Conservation (phyloP, 2,113 vertebrate genomes). For the Oryzias celebensis region DNA sequence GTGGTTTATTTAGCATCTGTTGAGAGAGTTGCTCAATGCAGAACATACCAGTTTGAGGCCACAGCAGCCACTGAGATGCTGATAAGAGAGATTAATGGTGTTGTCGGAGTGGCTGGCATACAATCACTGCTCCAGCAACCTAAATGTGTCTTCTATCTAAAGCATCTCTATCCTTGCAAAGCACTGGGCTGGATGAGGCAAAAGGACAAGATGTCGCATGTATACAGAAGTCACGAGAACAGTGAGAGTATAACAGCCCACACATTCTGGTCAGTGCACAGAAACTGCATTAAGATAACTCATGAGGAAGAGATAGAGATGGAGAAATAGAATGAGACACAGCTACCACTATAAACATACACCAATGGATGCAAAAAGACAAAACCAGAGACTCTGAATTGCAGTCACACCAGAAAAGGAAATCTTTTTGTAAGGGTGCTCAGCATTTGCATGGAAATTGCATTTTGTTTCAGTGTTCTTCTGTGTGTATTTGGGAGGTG, state of each 20-base stretch:
- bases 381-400: slow-evolving; percentile 50
- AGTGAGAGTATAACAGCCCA: slow-evolving; percentile 36
- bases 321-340: slow-evolving; percentile 17
- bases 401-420: slow-evolving; percentile 55
- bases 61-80: slow-evolving; percentile 72
- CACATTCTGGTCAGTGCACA: slow-evolving; percentile 61
- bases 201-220: slow-evolving; percentile 72
- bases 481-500: slow-evolving; percentile 35
- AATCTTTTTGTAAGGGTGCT: slow-evolving; percentile 59
- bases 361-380: slow-evolving; percentile 65
- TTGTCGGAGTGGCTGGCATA: slow-evolving; percentile 78
- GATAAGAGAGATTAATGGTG: slow-evolving; percentile 85
- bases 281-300: slow-evolving; percentile 50
- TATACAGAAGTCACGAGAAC: slow-evolving; percentile 65
- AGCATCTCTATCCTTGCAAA: slow-evolving; percentile 76
- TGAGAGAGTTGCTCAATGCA: slow-evolving; percentile 72
- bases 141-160: slow-evolving; percentile 80
- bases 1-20: slow-evolving; percentile 73
- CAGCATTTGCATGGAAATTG: slow-evolving; percentile 78
- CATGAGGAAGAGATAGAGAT: slow-evolving; percentile 34
- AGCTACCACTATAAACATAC: slow-evolving; percentile 64
- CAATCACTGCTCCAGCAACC: slow-evolving; percentile 75
- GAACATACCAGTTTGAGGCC: slow-evolving; percentile 71
- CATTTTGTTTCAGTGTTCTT: slow-evolving; percentile 57
- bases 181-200: slow-evolving; percentile 68